These are phyloP conservation scores for Tautogolabrus adspersus DNA, from an alignment of 2,113 vertebrate species.

Conservation along the genomic window DNA sequence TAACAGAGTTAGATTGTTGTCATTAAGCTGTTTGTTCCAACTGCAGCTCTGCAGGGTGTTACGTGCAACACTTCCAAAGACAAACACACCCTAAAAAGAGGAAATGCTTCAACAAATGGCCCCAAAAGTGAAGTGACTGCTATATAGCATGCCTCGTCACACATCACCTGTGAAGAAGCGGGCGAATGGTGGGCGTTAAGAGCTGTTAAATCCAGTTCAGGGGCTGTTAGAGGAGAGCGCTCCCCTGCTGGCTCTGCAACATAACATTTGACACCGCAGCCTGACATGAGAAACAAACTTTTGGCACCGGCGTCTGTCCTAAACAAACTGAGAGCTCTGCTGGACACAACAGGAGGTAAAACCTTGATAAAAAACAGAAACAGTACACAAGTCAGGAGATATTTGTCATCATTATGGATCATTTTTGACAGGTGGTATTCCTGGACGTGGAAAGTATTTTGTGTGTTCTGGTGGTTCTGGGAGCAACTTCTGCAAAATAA, in stretches of 20 bases:
- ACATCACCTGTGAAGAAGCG: constrained; percentile 63
- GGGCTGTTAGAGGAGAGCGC: constrained; percentile 45
- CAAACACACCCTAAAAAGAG: constrained; percentile 62
- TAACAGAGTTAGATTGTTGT: neutral
- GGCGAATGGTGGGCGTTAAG: constrained; percentile 21
- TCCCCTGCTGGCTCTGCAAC: constrained; percentile 62
- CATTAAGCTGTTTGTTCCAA: constrained; percentile 9
- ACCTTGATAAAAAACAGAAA: constrained; percentile 30
- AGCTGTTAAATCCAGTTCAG: constrained; percentile 52
- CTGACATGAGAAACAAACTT: constrained; percentile 76
- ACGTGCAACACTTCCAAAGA: constrained; percentile 62
- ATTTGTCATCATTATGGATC: constrained; percentile 39
- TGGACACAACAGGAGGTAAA: constrained; percentile 40
- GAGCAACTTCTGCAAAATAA: constrained; percentile 38
- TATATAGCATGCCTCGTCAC: constrained; percentile 24
- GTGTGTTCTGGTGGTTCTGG: constrained; percentile 36
- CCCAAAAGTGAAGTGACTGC: constrained; percentile 57
- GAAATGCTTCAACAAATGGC: constrained; percentile 80
- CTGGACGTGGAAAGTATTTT: constrained; percentile 59
- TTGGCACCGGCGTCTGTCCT: constrained; percentile 48
- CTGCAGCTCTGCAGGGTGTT: constrained; percentile 45
- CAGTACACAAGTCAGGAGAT: constrained; percentile 14
- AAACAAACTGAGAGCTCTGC: constrained; percentile 66
- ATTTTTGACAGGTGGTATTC: constrained; percentile 45
- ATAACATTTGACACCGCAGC: constrained; percentile 72